These are phyloP conservation scores for Sebastes goodei DNA, from an alignment of 2,797 vertebrate genomes.

Conservation along the genomic window DNA sequence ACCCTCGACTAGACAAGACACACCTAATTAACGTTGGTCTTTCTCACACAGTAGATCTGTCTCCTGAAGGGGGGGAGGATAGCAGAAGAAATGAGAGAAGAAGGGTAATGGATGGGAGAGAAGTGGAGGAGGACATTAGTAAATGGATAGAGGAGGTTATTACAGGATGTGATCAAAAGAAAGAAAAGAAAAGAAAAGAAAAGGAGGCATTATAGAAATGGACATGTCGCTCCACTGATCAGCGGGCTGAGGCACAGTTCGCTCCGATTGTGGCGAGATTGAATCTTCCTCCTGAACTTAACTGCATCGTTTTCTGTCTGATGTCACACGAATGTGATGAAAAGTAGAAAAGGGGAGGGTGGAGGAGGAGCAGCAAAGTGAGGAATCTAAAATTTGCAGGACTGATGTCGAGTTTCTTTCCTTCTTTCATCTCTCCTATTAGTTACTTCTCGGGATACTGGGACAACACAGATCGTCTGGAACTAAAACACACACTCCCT, in stretches of 20 bases:
- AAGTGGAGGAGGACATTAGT: conserved; percentile 24
- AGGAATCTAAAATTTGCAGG: conserved; percentile 23
- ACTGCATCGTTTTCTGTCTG: background rate
- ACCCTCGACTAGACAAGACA: conserved; percentile 8
- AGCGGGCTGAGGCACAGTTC: background rate
- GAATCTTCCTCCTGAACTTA: conserved; percentile 14
- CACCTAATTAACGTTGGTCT: conserved; percentile 48
- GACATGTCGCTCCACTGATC: background rate
- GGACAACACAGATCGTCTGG: conserved; percentile 40
- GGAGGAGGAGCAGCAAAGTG: background rate
- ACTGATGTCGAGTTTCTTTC: conserved; percentile 31
- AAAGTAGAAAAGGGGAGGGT: background rate
- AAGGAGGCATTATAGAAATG: conserved; percentile 22
- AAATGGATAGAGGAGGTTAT: conserved; percentile 35
- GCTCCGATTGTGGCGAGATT: background rate
- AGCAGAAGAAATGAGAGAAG: conserved; percentile 17
- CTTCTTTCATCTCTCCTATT: conserved; percentile 46
- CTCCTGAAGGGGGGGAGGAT: conserved; percentile 5
- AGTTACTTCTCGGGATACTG: conserved; percentile 43
- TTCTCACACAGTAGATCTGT: conserved; percentile 6
- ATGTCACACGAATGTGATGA: conserved; percentile 2
- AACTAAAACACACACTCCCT: conserved; percentile 31
- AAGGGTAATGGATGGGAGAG: conserved; percentile 36
- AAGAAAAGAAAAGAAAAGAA: conserved; percentile 24
- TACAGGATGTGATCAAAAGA: conserved; percentile 36